These are phyloP conservation scores for Brachyhypopomus occidentalis DNA, from an alignment of 2,113 vertebrate genomes.

Conservation along the genomic window DNA sequence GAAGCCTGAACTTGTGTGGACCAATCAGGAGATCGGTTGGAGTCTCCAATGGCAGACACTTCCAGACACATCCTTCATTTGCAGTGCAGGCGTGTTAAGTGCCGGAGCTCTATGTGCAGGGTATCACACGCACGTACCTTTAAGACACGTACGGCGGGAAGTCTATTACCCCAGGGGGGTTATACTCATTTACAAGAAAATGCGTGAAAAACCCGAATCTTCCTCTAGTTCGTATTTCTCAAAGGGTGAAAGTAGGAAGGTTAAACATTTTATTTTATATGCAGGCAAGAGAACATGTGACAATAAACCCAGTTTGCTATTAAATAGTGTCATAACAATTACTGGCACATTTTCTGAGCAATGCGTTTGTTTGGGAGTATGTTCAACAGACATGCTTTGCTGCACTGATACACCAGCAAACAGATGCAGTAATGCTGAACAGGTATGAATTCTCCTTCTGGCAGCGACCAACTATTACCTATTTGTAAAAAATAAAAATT, in stretches of 20 bases:
- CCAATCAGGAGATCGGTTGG: too few species aligned
- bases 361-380: not conserved
- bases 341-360: not conserved
- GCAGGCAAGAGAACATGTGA: not conserved
- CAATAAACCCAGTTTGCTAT: not conserved
- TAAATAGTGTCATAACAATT: too few species aligned
- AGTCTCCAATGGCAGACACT: too few species aligned
- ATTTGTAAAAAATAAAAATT: too few species aligned
- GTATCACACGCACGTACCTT: not conserved
- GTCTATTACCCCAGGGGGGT: not conserved
- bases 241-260: not conserved
- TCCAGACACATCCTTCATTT: not conserved
- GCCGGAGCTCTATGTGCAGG: not conserved
- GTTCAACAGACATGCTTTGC: not conserved
- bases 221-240: not conserved
- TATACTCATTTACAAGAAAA: conserved; percentile 10
- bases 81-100: not conserved
- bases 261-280: not conserved
- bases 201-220: not conserved
- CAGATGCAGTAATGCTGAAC: not conserved
- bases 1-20: too few species aligned
- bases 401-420: not conserved
- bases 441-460: not conserved
- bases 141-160: not conserved
- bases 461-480: not conserved